These are phyloP conservation scores for Spicauda simplicius DNA, from an alignment of 2,888 invertebrate genomes.

Conservation along the genomic window DNA sequence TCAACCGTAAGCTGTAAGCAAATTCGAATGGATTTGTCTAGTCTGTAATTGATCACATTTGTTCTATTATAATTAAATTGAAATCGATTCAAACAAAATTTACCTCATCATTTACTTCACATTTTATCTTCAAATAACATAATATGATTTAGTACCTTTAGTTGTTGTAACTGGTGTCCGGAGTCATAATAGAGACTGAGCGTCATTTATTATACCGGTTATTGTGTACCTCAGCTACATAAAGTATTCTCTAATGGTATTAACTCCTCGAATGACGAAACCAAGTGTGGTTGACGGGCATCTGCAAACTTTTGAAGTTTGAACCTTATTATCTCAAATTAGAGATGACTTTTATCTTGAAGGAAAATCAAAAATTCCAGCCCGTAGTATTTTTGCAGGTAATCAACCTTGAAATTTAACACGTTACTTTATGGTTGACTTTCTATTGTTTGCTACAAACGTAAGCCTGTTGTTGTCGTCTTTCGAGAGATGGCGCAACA, in stretches of 20 bases:
- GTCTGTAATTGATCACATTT: too few species aligned
- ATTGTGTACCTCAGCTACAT: not conserved
- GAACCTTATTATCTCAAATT: not conserved
- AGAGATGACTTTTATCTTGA: not conserved
- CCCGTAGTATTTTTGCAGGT: not conserved
- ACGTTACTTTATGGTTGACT: not conserved
- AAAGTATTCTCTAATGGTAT: not conserved
- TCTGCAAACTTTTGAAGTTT: not conserved
- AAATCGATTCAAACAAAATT: too few species aligned
- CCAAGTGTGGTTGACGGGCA: not conserved
- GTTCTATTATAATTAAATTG: too few species aligned
- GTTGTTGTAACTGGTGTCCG: not conserved
- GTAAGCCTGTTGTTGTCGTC: conserved; percentile 25
- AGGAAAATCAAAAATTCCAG: too few species aligned
- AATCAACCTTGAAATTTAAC: not conserved
- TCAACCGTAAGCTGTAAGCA: too few species aligned
- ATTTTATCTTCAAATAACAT: too few species aligned
- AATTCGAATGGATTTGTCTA: too few species aligned
- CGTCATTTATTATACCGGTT: not conserved
- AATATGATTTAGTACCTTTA: not conserved
- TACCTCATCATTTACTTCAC: too few species aligned
- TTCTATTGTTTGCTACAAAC: not conserved
- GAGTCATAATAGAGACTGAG: not conserved
- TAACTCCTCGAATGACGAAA: not conserved
- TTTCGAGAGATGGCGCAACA: conserved; percentile 50